phyloP scores from a whole-genome alignment of 1,140 invertebrate species.

The Heliconius nattereri region DNA sequence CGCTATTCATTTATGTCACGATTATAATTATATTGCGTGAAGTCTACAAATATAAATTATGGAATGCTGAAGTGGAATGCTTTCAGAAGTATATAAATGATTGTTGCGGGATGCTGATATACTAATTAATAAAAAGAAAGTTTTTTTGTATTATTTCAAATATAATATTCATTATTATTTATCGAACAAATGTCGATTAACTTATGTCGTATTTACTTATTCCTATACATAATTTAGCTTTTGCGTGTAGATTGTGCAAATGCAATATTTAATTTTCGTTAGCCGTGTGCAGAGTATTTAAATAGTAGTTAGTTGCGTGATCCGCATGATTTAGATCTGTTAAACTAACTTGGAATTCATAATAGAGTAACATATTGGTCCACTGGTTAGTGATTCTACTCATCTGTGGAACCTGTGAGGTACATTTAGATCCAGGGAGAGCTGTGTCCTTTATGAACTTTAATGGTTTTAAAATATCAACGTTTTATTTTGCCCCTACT shows the following conservation, averaged over 20 bases:
- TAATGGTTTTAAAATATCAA: too few species aligned
- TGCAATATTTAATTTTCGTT: constrained; percentile 5
- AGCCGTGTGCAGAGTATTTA: background rate
- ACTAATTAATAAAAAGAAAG: background rate
- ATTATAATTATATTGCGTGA: background rate
- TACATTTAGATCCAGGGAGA: background rate
- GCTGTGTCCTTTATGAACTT: too few species aligned
- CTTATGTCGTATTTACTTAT: background rate
- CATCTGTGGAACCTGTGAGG: background rate
- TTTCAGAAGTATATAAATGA: background rate
- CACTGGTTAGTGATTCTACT: background rate
- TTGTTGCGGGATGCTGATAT: background rate
- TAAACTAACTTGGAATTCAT: constrained; percentile 3
- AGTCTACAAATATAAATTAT: background rate
- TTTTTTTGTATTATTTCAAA: background rate
- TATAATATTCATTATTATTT: background rate
- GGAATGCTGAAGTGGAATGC: background rate
- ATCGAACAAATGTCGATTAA: background rate
- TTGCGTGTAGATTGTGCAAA: background rate
- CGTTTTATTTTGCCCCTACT: too few species aligned
- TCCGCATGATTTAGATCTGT: constrained; percentile 13
- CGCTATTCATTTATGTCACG: background rate
- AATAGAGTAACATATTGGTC: background rate
- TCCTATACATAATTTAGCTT: background rate
- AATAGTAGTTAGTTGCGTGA: background rate